These are phyloP conservation scores for Rhinichthys klamathensis DNA, from an alignment of 2,113 vertebrate genomes.

Conservation along the genomic window DNA sequence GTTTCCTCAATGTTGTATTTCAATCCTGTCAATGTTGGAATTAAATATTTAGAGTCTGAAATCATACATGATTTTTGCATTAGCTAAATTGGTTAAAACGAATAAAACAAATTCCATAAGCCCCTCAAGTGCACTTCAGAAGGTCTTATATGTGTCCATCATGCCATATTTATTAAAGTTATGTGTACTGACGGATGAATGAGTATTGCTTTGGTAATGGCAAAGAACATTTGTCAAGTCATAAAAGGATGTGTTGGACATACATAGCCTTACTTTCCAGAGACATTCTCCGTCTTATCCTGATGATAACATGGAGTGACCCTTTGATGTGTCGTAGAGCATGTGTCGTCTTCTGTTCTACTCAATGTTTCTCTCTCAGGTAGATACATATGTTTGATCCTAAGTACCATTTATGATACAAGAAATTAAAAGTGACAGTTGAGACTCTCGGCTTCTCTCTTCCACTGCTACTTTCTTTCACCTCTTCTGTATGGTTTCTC, in stretches of 20 bases:
- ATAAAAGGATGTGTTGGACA: constrained; percentile 73
- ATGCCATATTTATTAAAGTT: constrained; percentile 26
- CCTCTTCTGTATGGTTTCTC: background rate
- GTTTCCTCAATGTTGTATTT: constrained; percentile 72
- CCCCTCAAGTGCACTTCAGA: constrained; percentile 21
- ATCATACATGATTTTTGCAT: constrained; percentile 79
- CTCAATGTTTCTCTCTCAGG: background rate
- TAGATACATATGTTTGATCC: background rate
- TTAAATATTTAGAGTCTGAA: constrained; percentile 78
- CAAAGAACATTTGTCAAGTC: constrained; percentile 71
- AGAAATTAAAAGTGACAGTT: constrained; percentile 2
- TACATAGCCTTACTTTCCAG: constrained; percentile 67
- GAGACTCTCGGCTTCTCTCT: constrained; percentile 3
- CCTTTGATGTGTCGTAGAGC: constrained; percentile 53
- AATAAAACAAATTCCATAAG: constrained; percentile 73
- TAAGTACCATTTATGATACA: constrained; percentile 6
- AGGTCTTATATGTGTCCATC: constrained; percentile 42
- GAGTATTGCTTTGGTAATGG: constrained; percentile 61
- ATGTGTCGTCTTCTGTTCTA: constrained; percentile 7
- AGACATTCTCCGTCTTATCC: constrained; percentile 59
- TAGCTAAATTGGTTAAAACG: constrained; percentile 79
- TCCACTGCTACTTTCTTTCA: background rate
- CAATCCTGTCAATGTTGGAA: constrained; percentile 71
- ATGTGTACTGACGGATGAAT: constrained; percentile 22
- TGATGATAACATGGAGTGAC: constrained; percentile 54